Base-by-base conservation (phyloP, 2,888 invertebrate genomes). In the Stenoptilia bipunctidactyla region DNA sequence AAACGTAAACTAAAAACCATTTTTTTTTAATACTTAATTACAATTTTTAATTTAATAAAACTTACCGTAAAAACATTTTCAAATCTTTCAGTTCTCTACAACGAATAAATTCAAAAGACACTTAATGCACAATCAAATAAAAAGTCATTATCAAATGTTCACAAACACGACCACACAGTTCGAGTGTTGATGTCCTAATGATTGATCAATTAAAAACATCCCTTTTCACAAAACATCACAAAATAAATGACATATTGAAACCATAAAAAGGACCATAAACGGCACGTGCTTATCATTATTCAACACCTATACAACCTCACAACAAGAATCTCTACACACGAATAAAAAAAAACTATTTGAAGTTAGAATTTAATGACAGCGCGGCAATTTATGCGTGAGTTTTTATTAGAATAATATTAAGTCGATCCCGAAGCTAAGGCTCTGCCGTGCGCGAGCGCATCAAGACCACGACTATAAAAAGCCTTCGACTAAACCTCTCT, bases 401-500 rank as follows among this genome's bases (percentile, higher is more conserved):
- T 79, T 77, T 77, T 79, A 79, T 79, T 74, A 71, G 74, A 79
- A 79, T 80, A 69, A 73, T 71, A 77, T 75, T 77, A 77, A 71
- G 73, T 61, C 65, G 73, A 73, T 79, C 71, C 76, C 71, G 66
- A 75, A 79, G 79, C 72, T 67, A 58, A 60, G 70, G 79, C 76
- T 80, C 82, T 71, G 73, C 80, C 82, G 75, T 61, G 76, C 80
- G 74, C 76, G 56, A 61, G 79, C 82, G 77, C 80, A 73, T 71
- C 80, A 71, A 68, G 66, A 64, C 70, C 65, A 52, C 74, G 75
- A 83, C 83, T 83, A 82, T 80, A 80, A 79, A 75, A 77, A 77
- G 67, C 75, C 70, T 75, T 56, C 60, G 14, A 58, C 64, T 53
- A 65, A 75, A 63, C 72, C 77, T 80, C 82, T 82, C 82, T 82